Evolutionary conservation across 1,140 invertebrate species (phyloP), one percentile per base, ranked within the genome.

Genomic region (Rhyacophila brunnea): DNA sequence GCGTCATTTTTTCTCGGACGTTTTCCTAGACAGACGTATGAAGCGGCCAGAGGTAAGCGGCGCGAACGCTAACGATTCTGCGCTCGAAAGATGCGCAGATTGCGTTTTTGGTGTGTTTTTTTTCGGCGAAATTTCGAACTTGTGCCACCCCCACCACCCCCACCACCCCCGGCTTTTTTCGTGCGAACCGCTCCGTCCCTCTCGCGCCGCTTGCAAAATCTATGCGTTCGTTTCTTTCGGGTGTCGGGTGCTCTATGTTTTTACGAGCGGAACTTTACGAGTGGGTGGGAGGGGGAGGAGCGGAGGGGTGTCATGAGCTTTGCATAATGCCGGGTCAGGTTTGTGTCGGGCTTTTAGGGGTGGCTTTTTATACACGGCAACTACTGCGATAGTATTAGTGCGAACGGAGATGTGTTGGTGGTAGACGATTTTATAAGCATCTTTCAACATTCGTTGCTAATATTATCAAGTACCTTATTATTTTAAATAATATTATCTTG

Each of bases 31-130:
- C 38, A 38, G 54, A 57, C 43, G 51, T 44, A 54, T 42, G 40
- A 38, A 43, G 20, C 13, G 45, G 57, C 44, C 28, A 42, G 48
- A 36, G 9, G 38, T 4, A 13, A 3, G 38, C 32, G 14, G 13
- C 13, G 13, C 18, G 50, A 3, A 42, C 35, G 52, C 64, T 65
- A 65, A 65, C 64, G 64, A 65, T 65, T 65, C 54, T 65, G 64
- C 64, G 64, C 64, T 51, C 59, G 51, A 65, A 65, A 62, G 64
- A 62, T 65, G 64, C 64, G 64, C 64, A 65, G 59, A 65, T 65
- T 62, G 55, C 62, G 62, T 65, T 65, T 65, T 65, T 65, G 62
- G 62, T 60, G 62, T 58, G 42, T 65, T 65, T 64, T 64, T 63
- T 65, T 65, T 46, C 40, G 9, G 23, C 23, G 14, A 45, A 62